These are phyloP conservation scores for Ctenoplectra terminalis DNA, from an alignment of 1,140 invertebrate genomes.

Conservation along the genomic window DNA sequence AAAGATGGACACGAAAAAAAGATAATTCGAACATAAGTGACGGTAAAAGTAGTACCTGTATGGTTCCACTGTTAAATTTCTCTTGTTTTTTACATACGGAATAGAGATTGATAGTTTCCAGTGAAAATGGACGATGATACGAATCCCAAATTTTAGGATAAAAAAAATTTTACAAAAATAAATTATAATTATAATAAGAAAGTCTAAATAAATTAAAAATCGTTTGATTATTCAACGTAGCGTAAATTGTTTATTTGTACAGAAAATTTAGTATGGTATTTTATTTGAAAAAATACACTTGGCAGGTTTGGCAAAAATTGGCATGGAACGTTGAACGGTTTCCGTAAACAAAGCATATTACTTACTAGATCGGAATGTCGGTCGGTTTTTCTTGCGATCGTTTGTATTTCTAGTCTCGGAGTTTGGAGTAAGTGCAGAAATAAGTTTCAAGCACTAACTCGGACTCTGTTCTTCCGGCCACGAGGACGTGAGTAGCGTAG, in stretches of 20 bases:
- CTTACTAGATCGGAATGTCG: constrained; percentile 26
- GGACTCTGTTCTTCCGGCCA: constrained; percentile 61
- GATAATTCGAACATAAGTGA: background rate
- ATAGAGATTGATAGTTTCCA: background rate
- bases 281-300: background rate
- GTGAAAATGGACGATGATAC: background rate
- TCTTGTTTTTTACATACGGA: background rate
- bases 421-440: constrained; percentile 33
- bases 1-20: background rate
- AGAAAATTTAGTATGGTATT: background rate
- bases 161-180: too few species aligned
- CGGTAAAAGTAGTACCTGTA: background rate
- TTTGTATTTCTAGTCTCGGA: constrained; percentile 45
- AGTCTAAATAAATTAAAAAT: too few species aligned
- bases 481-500: constrained; percentile 46
- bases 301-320: background rate
- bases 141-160: background rate
- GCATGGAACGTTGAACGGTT: background rate
- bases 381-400: constrained; percentile 28
- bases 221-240: too few species aligned
- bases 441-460: constrained; percentile 46
- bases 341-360: constrained; percentile 20
- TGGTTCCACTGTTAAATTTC: background rate
- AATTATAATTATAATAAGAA: too few species aligned
- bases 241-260: too few species aligned